A percentile compares a stretch with the other conserved stretches of the same genome.
Evolutionary conservation across 2,888 invertebrate species (phyloP).

Genomic region (Xestia c-nigrum): DNA sequence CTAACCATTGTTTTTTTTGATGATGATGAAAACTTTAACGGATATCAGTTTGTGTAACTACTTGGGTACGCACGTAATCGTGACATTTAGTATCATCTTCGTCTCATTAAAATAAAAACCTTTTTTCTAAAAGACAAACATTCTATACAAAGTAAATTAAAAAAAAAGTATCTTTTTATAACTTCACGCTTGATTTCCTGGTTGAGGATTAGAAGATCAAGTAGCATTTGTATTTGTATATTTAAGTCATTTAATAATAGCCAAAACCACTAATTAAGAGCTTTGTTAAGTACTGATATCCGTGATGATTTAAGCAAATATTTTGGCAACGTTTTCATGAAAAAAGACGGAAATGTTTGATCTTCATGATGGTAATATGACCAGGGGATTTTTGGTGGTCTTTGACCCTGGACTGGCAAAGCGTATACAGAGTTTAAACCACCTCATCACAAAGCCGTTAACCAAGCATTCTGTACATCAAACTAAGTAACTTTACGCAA

Average conservation of each 20-base stretch:
- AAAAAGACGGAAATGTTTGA: background rate
- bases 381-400: background rate
- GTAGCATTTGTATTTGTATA: conserved; percentile 31
- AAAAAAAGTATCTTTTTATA: conserved; percentile 26
- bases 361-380: background rate
- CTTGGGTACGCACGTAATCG: conserved; percentile 43
- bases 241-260: background rate
- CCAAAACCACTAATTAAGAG: conserved; percentile 13
- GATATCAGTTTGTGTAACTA: background rate
- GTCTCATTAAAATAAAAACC: conserved; percentile 48
- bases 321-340: background rate
- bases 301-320: conserved; percentile 4
- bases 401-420: background rate
- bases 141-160: background rate
- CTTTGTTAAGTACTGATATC: conserved; percentile 19
- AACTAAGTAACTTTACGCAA: too few species aligned
- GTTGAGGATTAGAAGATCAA: conserved; percentile 24
- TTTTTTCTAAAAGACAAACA: conserved; percentile 20
- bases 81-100: conserved; percentile 62
- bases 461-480: too few species aligned
- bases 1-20: background rate
- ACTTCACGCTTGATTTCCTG: conserved; percentile 36
- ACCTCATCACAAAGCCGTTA: too few species aligned
- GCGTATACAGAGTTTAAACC: too few species aligned
- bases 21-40: background rate